These are phyloP conservation scores for Dicrostonyx torquatus DNA, from an alignment of 2,797 vertebrate genomes.

Conservation along the genomic window DNA sequence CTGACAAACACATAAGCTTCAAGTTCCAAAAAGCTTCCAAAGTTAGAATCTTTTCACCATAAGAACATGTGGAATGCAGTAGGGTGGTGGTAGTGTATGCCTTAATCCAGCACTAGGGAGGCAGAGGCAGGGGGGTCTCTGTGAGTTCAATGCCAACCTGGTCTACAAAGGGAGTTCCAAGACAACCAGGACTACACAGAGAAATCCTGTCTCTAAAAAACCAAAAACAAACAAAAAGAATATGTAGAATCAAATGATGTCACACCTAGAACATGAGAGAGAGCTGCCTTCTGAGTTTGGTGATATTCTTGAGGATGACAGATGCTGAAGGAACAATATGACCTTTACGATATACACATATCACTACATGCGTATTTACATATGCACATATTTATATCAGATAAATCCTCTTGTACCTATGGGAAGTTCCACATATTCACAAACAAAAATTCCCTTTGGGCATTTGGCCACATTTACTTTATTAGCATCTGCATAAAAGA, in stretches of 20 bases:
- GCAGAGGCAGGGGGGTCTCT: not conserved
- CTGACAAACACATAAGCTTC: not conserved
- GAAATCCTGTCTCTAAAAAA: not conserved
- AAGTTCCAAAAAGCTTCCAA: constrained; percentile 10
- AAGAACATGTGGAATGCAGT: not conserved
- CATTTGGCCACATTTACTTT: not conserved
- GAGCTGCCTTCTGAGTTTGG: not conserved
- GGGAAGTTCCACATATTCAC: not conserved
- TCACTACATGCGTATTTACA: not conserved
- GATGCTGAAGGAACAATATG: not conserved
- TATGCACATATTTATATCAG: not conserved
- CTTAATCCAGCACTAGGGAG: not conserved
- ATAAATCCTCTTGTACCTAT: constrained; percentile 45
- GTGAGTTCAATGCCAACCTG: not conserved
- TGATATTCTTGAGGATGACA: no score
- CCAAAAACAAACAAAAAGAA: not conserved
- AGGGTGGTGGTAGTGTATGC: not conserved
- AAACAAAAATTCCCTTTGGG: not conserved
- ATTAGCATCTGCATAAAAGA: not conserved
- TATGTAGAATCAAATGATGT: not conserved
- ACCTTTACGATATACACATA: constrained; percentile 45
- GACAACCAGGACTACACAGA: not conserved
- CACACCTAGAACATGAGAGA: not conserved
- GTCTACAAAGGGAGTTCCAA: no score
- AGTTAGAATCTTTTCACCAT: constrained; percentile 8